phyloP scores from a whole-genome alignment of 2,797 vertebrate genomes.

The Chaenodraco wilsoni region DNA sequence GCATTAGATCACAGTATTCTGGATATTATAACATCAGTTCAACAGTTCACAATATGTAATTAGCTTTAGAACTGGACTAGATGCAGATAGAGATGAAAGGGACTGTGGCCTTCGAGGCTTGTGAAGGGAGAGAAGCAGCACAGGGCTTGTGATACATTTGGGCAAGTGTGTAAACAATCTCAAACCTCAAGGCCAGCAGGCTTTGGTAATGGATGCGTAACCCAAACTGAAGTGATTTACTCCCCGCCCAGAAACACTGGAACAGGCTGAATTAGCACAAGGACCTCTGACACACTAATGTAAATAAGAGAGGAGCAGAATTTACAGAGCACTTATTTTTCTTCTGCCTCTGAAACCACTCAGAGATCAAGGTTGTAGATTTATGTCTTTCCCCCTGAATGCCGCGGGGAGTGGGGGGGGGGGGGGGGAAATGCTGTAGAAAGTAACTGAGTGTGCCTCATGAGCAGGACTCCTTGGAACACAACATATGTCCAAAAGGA shows the following conservation, averaged over 20 bases:
- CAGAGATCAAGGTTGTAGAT: constrained; percentile 59
- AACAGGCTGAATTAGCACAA: constrained; percentile 56
- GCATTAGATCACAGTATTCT: not conserved
- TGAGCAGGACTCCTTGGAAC: constrained; percentile 23
- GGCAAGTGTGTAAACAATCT: constrained; percentile 70
- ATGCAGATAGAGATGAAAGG: constrained; percentile 49
- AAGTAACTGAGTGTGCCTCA: constrained; percentile 17
- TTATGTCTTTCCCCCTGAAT: constrained; percentile 28
- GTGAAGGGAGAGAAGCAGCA: constrained; percentile 37
- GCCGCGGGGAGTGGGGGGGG: not conserved
- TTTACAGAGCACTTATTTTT: constrained; percentile 47
- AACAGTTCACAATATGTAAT: constrained; percentile 32
- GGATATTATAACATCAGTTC: constrained; percentile 10
- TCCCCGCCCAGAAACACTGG: constrained; percentile 55
- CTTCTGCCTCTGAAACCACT: constrained; percentile 58
- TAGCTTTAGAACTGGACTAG: constrained; percentile 15
- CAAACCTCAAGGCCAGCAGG: constrained; percentile 58
- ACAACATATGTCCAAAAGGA: no score
- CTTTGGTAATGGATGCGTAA: constrained; percentile 68
- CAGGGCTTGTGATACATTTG: constrained; percentile 52
- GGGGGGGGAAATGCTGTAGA: constrained; percentile 25
- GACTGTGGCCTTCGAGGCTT: constrained; percentile 16
- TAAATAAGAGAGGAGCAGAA: constrained; percentile 70
- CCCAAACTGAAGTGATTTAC: constrained; percentile 60
- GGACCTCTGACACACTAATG: constrained; percentile 72